Evolutionary conservation across 2,797 vertebrate species (phyloP).

Genomic region (Bryconaethiops microstoma): DNA sequence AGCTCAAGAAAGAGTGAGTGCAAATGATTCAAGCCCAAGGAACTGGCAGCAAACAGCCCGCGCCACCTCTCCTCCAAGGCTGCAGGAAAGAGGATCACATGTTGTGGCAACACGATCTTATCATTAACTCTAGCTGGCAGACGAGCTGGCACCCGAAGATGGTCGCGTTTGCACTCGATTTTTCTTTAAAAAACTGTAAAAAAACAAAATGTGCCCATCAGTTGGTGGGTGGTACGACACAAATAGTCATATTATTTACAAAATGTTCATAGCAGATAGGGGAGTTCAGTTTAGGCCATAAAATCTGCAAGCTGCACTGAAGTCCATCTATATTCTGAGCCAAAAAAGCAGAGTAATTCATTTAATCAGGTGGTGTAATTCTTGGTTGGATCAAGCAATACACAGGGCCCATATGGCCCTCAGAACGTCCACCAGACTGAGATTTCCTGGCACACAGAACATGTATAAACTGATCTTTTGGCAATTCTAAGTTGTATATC

Average conservation of each 20-base stretch:
- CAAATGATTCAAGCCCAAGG: constrained; percentile 31
- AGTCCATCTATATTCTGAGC: neutral
- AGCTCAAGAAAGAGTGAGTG: constrained; percentile 33
- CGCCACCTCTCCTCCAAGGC: constrained; percentile 28
- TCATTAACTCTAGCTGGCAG: constrained; percentile 3
- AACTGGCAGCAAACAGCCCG: constrained; percentile 5
- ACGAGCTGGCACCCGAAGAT: neutral
- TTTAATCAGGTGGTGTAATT: constrained; percentile 24
- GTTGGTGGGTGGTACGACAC: neutral
- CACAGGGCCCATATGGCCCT: constrained; percentile 12
- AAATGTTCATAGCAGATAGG: neutral
- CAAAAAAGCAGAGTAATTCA: constrained; percentile 13
- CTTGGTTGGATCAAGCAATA: neutral
- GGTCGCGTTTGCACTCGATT: neutral
- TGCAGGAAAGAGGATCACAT: neutral
- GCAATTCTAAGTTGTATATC: neutral
- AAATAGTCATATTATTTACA: neutral
- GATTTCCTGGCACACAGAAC: neutral
- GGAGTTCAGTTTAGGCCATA: neutral
- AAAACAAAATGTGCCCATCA: neutral
- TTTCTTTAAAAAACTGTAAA: neutral
- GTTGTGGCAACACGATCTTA: constrained; percentile 5
- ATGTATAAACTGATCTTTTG: constrained; percentile 10
- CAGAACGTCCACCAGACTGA: neutral
- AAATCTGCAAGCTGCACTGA: neutral